Conservation (phyloP, 1,140 invertebrate species). For the Vanessa tameamea region DNA sequence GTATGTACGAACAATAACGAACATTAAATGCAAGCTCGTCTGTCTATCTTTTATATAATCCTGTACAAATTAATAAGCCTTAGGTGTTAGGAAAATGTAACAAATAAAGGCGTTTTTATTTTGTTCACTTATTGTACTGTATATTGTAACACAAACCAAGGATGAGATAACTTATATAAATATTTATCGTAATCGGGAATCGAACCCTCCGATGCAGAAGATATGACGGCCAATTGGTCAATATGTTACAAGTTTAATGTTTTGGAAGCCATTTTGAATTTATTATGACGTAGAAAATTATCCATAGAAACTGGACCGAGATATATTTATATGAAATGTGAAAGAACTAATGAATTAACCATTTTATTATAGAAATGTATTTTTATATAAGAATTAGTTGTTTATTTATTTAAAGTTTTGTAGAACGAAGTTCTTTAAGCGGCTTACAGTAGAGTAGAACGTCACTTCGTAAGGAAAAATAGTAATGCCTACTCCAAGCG, state of each 20-base stretch:
- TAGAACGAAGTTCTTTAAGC: too few species aligned
- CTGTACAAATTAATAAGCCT: too few species aligned
- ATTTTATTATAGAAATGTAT: neutral
- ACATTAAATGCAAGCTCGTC: too few species aligned
- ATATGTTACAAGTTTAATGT: neutral
- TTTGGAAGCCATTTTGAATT: conserved; percentile 1
- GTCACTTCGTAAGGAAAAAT: too few species aligned
- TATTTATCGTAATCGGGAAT: neutral
- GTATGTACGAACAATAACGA: too few species aligned
- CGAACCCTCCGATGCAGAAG: neutral
- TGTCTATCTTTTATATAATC: too few species aligned
- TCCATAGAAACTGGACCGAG: neutral
- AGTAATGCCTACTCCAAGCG: too few species aligned
- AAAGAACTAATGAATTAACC: neutral
- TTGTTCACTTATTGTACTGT: too few species aligned
- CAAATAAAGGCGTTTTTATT: too few species aligned
- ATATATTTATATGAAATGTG: neutral
- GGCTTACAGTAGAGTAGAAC: too few species aligned
- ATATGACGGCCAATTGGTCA: conserved; percentile 1
- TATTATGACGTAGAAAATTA: conserved; percentile 6
- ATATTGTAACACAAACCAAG: neutral
- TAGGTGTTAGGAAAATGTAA: too few species aligned
- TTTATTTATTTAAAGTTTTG: too few species aligned
- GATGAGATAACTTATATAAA: neutral
- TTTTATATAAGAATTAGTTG: neutral